Conservation (phyloP, 1,140 invertebrate genomes). For the Dolichoris vasculosae region DNA sequence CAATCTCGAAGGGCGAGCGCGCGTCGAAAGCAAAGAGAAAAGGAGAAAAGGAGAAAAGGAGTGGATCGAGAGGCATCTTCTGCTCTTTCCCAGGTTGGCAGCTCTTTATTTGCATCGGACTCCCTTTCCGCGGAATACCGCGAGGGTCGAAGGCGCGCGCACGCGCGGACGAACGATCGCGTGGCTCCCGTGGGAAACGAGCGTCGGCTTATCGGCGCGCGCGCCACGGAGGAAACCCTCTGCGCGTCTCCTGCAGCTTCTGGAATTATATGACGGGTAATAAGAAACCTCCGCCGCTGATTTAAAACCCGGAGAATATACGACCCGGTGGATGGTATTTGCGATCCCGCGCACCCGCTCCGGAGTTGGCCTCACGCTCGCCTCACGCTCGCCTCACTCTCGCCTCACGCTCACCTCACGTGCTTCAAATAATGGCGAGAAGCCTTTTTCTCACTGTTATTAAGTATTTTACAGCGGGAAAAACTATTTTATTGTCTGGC, state of each 20-base stretch:
- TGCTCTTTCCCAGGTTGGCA: constrained; percentile 53
- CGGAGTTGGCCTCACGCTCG: no score
- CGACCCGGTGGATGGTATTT: background rate
- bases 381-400: no score
- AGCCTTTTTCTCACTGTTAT: constrained; percentile 40
- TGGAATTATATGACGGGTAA: constrained; percentile 52
- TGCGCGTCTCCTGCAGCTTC: constrained; percentile 29
- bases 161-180: constrained; percentile 55
- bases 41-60: background rate
- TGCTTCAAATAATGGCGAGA: constrained; percentile 25
- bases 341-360: background rate
- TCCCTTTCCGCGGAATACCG: constrained; percentile 33
- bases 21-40: background rate
- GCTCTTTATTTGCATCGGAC: constrained; percentile 60
- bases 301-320: constrained; percentile 10
- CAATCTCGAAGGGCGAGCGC: background rate
- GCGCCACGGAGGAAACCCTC: background rate
- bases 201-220: constrained; percentile 24
- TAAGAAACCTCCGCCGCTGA: constrained; percentile 43
- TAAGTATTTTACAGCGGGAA: constrained; percentile 33
- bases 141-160: background rate
- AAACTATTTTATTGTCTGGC: constrained; percentile 32
- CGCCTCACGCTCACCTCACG: no score
- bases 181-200: constrained; percentile 60
- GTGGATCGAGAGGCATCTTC: constrained; percentile 28